These are phyloP conservation scores for Catocala fraxini DNA, from an alignment of 2,888 invertebrate genomes.

Conservation along the genomic window DNA sequence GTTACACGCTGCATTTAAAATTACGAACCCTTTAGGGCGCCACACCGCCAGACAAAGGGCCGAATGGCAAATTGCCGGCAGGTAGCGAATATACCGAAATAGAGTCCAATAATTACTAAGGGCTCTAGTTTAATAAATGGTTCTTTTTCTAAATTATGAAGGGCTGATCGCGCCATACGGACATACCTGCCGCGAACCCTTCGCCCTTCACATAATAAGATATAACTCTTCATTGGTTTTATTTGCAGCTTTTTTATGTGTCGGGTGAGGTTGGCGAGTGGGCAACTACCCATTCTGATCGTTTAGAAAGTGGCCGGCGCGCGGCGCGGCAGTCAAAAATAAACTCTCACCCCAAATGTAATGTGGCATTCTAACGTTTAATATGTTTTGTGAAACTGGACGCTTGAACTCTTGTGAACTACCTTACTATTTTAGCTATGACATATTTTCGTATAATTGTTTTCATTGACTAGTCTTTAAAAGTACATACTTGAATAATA, in stretches of 20 bases:
- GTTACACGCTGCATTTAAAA: constrained; percentile 87
- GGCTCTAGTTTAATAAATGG: constrained; percentile 86
- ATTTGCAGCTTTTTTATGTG: constrained; percentile 63
- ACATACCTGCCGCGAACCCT: constrained; percentile 84
- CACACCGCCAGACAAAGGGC: constrained; percentile 86
- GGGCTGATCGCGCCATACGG: constrained; percentile 85
- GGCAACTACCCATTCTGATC: constrained; percentile 31
- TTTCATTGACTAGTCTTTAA: no score
- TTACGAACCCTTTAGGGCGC: constrained; percentile 87
- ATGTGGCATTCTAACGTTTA: constrained; percentile 6
- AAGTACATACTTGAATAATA: no score
- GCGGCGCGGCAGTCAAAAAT: constrained; percentile 24
- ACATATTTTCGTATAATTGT: no score
- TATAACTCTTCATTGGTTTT: constrained; percentile 71
- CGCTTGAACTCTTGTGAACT: constrained; percentile 1
- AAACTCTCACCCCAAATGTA: constrained; percentile 30
- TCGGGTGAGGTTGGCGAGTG: constrained; percentile 35
- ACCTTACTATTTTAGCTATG: no score
- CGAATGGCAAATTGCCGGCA: constrained; percentile 86
- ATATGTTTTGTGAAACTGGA: constrained; percentile 1
- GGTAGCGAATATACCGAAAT: constrained; percentile 86
- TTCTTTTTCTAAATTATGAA: constrained; percentile 85
- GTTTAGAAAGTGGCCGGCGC: constrained; percentile 36
- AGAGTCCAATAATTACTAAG: constrained; percentile 84
- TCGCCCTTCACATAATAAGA: constrained; percentile 74